phyloP scores from a whole-genome alignment of 2,797 vertebrate species.

The Mastacembelus armatus region DNA sequence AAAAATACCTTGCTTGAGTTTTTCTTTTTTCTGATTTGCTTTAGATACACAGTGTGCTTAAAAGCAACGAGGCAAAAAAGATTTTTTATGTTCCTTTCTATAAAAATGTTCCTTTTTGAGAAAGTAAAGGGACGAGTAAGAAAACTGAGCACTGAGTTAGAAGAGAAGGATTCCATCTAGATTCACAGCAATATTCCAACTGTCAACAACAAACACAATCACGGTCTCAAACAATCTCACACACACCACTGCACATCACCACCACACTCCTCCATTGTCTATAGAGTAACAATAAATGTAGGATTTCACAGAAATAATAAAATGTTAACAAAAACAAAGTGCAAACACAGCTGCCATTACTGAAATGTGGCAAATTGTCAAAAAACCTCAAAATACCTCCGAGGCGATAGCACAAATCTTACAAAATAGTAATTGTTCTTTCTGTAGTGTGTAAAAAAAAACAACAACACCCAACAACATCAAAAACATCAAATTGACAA shows the following conservation, averaged over 20 bases:
- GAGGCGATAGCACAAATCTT: constrained; percentile 78
- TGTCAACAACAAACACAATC: constrained; percentile 75
- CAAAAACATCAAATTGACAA: constrained; percentile 76
- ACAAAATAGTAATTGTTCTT: constrained; percentile 83
- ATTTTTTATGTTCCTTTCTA: constrained; percentile 45
- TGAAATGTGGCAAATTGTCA: constrained; percentile 79
- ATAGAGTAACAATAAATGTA: constrained; percentile 81
- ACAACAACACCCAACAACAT: constrained; percentile 70
- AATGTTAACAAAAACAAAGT: constrained; percentile 84
- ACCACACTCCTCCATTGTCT: constrained; percentile 78
- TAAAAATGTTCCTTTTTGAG: constrained; percentile 51
- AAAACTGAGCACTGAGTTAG: constrained; percentile 73
- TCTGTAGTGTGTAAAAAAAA: constrained; percentile 79
- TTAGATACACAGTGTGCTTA: constrained; percentile 68
- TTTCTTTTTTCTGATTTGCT: constrained; percentile 33
- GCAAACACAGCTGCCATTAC: constrained; percentile 85
- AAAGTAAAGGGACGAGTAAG: constrained; percentile 75
- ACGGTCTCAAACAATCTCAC: constrained; percentile 69
- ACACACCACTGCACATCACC: constrained; percentile 80
- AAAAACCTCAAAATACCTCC: constrained; percentile 72
- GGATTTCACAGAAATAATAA: constrained; percentile 88
- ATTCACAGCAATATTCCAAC: constrained; percentile 85
- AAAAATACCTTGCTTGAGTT: constrained; percentile 52
- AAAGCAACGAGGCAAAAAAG: constrained; percentile 73
- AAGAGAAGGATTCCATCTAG: constrained; percentile 75